Evolutionary conservation across 2,113 vertebrate genomes (phyloP).

Genomic region (Pterocles orientalis): DNA sequence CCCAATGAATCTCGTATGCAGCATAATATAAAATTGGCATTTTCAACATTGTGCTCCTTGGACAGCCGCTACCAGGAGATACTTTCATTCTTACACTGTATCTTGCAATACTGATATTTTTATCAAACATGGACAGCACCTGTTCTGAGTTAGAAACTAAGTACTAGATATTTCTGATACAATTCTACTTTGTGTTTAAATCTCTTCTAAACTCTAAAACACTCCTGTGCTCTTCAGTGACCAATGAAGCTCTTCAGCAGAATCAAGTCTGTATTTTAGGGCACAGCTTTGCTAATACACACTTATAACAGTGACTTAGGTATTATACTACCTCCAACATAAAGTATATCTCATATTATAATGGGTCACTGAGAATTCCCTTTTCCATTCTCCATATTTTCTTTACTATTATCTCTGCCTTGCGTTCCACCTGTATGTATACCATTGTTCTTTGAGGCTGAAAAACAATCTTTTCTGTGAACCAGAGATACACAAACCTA

Average conservation of each 20-base stretch:
- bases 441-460: not conserved
- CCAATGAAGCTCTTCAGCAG: not conserved
- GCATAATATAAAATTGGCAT: not conserved
- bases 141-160: not conserved
- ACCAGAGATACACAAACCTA: not conserved
- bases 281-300: not conserved
- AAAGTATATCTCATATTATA: not conserved
- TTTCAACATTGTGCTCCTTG: accelerated
- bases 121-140: not conserved
- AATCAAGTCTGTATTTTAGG: not conserved
- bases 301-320: not conserved
- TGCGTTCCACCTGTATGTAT: accelerated
- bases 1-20: accelerated
- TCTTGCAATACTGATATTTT: not conserved
- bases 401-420: not conserved
- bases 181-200: not conserved
- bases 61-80: not conserved
- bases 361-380: not conserved
- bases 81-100: not conserved
- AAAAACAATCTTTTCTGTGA: not conserved
- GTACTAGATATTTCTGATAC: not conserved
- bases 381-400: not conserved
- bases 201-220: not conserved
- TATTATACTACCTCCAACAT: not conserved
- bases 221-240: not conserved